A percentile compares a stretch with the other conserved stretches of the same genome.
Evolutionary conservation across 2,888 invertebrate species (phyloP).

Genomic region (Aleiodes testaceus): DNA sequence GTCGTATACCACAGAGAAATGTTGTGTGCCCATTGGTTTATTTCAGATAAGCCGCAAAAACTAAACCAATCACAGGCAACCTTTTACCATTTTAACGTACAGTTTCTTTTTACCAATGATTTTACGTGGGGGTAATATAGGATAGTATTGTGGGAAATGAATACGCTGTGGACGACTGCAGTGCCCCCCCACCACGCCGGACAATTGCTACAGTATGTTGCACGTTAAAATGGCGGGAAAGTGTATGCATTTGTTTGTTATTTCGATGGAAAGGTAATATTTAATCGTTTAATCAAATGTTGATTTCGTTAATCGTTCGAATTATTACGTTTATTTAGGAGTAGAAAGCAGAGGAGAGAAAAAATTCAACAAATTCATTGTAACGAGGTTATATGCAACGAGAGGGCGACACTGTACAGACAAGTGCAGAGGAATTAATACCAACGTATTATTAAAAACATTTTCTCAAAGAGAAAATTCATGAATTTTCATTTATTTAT

Average conservation of each 20-base stretch:
- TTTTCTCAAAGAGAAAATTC: no score
- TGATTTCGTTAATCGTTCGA: no score
- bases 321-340: no score
- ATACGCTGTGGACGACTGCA: neutral
- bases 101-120: slow-evolving; percentile 73
- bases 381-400: neutral
- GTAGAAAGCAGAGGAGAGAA: neutral
- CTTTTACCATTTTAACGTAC: slow-evolving; percentile 73
- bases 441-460: no score
- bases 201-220: slow-evolving; percentile 53
- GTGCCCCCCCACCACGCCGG: slow-evolving; percentile 56
- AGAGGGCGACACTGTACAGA: slow-evolving; percentile 11
- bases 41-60: slow-evolving; percentile 78
- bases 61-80: slow-evolving; percentile 74
- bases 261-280: neutral
- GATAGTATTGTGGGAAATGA: no score
- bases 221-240: slow-evolving; percentile 64
- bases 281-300: no score
- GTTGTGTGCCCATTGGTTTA: slow-evolving; percentile 74
- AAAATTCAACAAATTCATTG: neutral
- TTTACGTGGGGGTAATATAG: neutral
- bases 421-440: no score
- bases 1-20: slow-evolving; percentile 74
- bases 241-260: slow-evolving; percentile 1
- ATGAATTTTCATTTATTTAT: no score